Evolutionary conservation across 2,113 vertebrate species (phyloP).

Genomic region (Tenrec ecaudatus): DNA sequence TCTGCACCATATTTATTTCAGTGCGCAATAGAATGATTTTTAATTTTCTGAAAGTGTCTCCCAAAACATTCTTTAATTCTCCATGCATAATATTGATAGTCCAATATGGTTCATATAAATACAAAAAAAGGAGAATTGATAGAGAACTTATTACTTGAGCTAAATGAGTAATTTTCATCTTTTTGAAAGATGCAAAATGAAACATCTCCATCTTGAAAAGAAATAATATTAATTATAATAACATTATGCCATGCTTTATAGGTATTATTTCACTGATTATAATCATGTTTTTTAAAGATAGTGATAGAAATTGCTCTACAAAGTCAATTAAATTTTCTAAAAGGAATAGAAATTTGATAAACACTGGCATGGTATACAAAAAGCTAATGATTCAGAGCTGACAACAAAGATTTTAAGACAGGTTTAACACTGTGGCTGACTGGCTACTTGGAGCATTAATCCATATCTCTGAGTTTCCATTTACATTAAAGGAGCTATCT

Average conservation of each 20-base stretch:
- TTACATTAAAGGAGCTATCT: background rate
- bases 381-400: too few species aligned
- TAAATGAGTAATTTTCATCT: slow-evolving; percentile 21
- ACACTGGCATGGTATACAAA: too few species aligned
- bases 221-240: background rate
- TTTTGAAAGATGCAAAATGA: background rate
- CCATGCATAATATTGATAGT: background rate
- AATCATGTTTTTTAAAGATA: too few species aligned
- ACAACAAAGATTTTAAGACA: too few species aligned
- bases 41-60: background rate
- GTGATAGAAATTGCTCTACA: too few species aligned
- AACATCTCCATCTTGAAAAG: slow-evolving; percentile 14
- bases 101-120: background rate
- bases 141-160: background rate
- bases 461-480: background rate
- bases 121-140: background rate
- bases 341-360: too few species aligned
- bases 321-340: too few species aligned
- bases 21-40: background rate
- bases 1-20: background rate
- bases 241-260: background rate
- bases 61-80: slow-evolving; percentile 21
- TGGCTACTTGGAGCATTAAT: too few species aligned
- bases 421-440: too few species aligned
- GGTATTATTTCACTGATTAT: too few species aligned